Base-by-base conservation (phyloP, 1,140 invertebrate species). In the Drosophila parabipectinata region DNA sequence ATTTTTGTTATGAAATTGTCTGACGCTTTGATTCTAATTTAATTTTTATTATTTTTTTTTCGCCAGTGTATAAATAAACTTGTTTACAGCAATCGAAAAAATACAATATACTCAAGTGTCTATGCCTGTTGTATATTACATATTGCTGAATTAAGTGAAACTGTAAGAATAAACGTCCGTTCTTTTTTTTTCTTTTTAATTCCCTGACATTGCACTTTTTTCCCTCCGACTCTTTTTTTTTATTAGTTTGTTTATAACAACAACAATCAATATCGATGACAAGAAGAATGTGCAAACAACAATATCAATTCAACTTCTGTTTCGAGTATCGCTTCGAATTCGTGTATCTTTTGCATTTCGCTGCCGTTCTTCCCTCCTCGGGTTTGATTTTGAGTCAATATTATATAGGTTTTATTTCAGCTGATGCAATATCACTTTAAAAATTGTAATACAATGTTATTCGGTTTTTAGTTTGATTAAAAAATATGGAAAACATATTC, bases 1-100 rank as follows among this genome's bases (percentile, higher is more conserved):
- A 87, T 87, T 88, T 72, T 66, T 87, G 82, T 87, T 87, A 87
- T 87, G 78, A 87, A 87, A 87, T 87, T 88, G 82, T 79, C 82
- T 82, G 74, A 64, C 75, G 81, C 59, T 85, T 79, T 82, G 62
- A 87, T 87, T 74, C 61, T 14, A 51, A 73, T 74, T 73, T 63
- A 18, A 32, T 84, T 77, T 69, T 74, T 59, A 69, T 75, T 21
- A 21, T 78, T 71, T 80, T 73, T 59, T 79, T 79, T 79, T 84
- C 21, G 66, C 64, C 50, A 76, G 55, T 57, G 73, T 67, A 77
- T 81, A 87, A 81, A 68, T 78, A 72, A 87, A 87, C 78, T 87
- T 75, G 82, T 85, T 75, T 68, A 76, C 73, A 61, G 21, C 64
- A 77, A 72, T 62, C 24, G 61, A 67, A 51, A 34, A 55, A 66